phyloP scores from a whole-genome alignment of 1,140 invertebrate genomes.

The Colletes latitarsis region DNA sequence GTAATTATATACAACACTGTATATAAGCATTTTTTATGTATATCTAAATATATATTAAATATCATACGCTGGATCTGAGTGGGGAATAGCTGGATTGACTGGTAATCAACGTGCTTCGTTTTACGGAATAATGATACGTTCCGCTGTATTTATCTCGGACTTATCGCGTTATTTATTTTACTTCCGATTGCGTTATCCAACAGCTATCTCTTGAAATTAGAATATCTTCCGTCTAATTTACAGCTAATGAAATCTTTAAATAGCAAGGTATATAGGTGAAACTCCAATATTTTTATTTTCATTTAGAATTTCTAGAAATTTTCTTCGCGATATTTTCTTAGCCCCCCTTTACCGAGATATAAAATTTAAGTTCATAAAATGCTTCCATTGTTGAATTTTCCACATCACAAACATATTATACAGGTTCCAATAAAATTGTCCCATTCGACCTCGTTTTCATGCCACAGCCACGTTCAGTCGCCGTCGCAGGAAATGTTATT shows the following conservation, averaged over 20 bases:
- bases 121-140: not conserved
- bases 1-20: not conserved
- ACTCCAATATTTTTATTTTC: too few relatives aligned
- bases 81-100: not conserved
- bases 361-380: too few relatives aligned
- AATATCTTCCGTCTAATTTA: not conserved
- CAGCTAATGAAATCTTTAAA: not conserved
- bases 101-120: not conserved
- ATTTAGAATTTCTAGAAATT: too few relatives aligned
- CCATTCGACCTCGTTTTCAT: too few relatives aligned
- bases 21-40: not conserved
- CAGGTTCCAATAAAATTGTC: too few relatives aligned
- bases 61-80: not conserved
- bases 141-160: not conserved
- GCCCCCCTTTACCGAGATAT: too few relatives aligned
- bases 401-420: too few relatives aligned
- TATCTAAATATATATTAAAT: not conserved
- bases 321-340: too few relatives aligned
- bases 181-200: not conserved
- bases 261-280: not conserved
- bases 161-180: not conserved
- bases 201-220: not conserved
- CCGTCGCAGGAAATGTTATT: too few relatives aligned
- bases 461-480: too few relatives aligned
- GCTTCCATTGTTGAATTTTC: too few relatives aligned